Evolutionary conservation across 1,140 invertebrate species (phyloP).

Genomic region (Bombus haemorrhoidalis): DNA sequence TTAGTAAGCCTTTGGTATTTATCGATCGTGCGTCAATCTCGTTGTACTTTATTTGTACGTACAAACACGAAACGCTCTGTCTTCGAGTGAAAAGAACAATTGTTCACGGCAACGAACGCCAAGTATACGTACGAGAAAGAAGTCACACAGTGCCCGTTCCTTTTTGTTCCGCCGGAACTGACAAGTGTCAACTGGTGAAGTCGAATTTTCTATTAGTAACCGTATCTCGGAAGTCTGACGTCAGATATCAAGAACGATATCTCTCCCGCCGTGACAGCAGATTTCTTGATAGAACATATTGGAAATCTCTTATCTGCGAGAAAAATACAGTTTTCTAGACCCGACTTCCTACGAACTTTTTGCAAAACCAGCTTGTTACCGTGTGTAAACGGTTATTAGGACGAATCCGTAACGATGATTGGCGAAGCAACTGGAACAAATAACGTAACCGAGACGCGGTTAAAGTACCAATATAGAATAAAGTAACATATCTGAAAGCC

Average conservation of each 20-base stretch:
- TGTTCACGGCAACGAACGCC: not conserved
- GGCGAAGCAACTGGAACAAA: not conserved
- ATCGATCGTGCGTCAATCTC: not conserved
- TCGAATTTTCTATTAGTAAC: constrained; percentile 35
- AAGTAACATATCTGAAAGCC: not conserved
- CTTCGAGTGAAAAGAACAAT: not conserved
- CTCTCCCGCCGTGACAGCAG: not conserved
- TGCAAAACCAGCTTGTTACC: not conserved
- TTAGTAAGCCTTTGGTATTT: not conserved
- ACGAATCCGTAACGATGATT: not conserved
- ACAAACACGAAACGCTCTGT: not conserved
- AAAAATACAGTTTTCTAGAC: not conserved
- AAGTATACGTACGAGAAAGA: not conserved
- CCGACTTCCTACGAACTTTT: too few species aligned
- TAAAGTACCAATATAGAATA: not conserved
- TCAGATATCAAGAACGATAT: constrained; percentile 26
- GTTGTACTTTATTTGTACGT: not conserved
- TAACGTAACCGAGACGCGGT: not conserved
- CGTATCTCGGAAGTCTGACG: constrained; percentile 25
- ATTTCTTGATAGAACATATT: constrained; percentile 20
- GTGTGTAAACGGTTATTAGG: not conserved
- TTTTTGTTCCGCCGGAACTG: not conserved
- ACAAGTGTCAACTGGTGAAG: constrained; percentile 38
- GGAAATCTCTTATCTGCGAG: constrained; percentile 24
- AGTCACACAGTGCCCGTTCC: not conserved